Evolutionary conservation across 1,140 invertebrate species (phyloP), one percentile per base, ranked within the genome.

Genomic region (Neodiprion pinetum): DNA sequence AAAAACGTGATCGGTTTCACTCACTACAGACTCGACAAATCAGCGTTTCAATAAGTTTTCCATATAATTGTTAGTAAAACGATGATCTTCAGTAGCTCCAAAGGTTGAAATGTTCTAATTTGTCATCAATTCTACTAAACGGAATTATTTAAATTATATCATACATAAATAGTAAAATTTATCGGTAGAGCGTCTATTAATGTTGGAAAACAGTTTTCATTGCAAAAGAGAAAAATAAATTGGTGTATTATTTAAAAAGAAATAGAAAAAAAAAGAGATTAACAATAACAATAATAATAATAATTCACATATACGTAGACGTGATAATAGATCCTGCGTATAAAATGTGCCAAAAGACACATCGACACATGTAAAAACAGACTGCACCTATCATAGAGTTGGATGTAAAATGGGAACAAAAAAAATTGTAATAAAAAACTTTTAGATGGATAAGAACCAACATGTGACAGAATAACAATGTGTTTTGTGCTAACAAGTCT

Each of bases 401-500:
- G 53, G n/a, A 61, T 61, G 53, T 61, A 61, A 61, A 61, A 61
- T 61, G n/a, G n/a, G n/a, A 61, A 14, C 11, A 61, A 61, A 61
- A 61, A 17, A 8, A 61, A 9, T 12, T 14, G 9, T 61, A 12
- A 61, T 14, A 61, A 61, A 61, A 12, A 11, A 5, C 53, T 61
- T 17, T 14, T 61, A 61, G 53, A 61, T 5, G 11, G 53, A 61
- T 61, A 61, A 61, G 53, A 17, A 61, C 53, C 53, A 5, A 61
- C 53, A 9, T 61, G 53, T 61, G 53, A 61, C 9, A 53, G 4
- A 61, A 61, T 61, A 61, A 61, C 53, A 12, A 61, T 61, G 53
- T 61, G 53, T 61, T 61, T 61, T 61, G 53, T 61, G 53, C 53
- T 61, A 61, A 61, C 53, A 61, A 61, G n/a, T 17, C n/a, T 61